phyloP scores from a whole-genome alignment of 2,113 vertebrate species.

The Hyperopisus bebe region DNA sequence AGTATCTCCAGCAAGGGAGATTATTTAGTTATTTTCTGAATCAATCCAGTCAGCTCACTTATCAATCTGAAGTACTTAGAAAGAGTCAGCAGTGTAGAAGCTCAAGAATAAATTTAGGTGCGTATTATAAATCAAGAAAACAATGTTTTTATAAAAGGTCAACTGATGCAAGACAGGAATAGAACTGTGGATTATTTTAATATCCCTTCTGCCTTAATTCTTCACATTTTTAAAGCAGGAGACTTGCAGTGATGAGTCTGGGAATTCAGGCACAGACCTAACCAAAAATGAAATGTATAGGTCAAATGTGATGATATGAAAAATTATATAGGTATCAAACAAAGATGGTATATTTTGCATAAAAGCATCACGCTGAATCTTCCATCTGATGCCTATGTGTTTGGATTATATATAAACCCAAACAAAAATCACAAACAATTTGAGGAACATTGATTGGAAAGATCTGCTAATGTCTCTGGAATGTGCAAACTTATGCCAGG shows the following conservation, averaged over 20 bases:
- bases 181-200: constrained; percentile 66
- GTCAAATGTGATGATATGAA: constrained; percentile 63
- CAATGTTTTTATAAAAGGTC: constrained; percentile 78
- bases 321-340: constrained; percentile 60
- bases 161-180: constrained; percentile 75
- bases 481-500: background rate
- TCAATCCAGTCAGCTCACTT: constrained; percentile 91
- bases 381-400: background rate
- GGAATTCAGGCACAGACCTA: constrained; percentile 50
- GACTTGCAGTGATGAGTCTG: constrained; percentile 53
- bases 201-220: constrained; percentile 64
- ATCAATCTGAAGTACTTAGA: constrained; percentile 82
- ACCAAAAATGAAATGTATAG: constrained; percentile 54
- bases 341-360: background rate
- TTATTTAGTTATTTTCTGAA: constrained; percentile 97
- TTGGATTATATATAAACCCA: background rate
- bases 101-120: constrained; percentile 70
- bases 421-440: background rate
- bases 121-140: constrained; percentile 94
- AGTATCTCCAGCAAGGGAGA: constrained; percentile 80
- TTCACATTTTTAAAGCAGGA: constrained; percentile 55
- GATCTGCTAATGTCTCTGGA: background rate
- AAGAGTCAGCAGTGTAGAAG: constrained; percentile 77
- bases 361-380: background rate
- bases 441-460: background rate